These are phyloP conservation scores for Cinclus mexicanus DNA, from an alignment of 2,113 vertebrate genomes.

Conservation along the genomic window DNA sequence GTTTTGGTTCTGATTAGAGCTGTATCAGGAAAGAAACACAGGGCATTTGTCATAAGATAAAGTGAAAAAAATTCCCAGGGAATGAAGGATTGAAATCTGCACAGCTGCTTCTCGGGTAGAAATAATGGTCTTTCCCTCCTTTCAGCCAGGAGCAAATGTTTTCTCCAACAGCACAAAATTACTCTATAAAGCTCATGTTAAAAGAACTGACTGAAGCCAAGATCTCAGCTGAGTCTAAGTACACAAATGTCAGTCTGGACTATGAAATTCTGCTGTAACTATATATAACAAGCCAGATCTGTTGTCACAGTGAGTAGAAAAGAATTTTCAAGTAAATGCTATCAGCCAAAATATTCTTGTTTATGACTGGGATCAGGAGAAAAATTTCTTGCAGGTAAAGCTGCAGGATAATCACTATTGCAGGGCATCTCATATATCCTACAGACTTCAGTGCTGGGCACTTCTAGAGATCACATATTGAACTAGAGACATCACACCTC, in stretches of 20 bases:
- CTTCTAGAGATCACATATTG: not conserved
- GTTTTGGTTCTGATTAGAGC: not conserved
- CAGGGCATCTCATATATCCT: not conserved
- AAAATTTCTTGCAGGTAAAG: not conserved
- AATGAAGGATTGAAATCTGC: not conserved
- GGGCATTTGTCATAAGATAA: not conserved
- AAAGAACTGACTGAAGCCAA: not conserved
- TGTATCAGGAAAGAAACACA: not conserved
- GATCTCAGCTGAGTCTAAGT: not conserved
- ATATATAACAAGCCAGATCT: not conserved
- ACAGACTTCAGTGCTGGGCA: not conserved
- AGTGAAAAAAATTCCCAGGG: not conserved
- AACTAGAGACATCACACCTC: not conserved
- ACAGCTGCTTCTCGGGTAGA: not conserved
- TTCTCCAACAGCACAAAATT: not conserved
- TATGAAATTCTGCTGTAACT: not conserved
- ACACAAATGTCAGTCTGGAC: not conserved
- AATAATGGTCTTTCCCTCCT: not conserved
- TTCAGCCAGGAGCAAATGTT: not conserved
- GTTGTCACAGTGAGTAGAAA: not conserved
- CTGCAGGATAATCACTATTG: not conserved
- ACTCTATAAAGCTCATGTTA: not conserved
- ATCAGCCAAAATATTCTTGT: not conserved
- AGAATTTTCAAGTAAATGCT: not conserved
- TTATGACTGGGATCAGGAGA: not conserved